These are phyloP conservation scores for Lasioglossum marginatum DNA, from an alignment of 2,888 invertebrate genomes.

Conservation along the genomic window DNA sequence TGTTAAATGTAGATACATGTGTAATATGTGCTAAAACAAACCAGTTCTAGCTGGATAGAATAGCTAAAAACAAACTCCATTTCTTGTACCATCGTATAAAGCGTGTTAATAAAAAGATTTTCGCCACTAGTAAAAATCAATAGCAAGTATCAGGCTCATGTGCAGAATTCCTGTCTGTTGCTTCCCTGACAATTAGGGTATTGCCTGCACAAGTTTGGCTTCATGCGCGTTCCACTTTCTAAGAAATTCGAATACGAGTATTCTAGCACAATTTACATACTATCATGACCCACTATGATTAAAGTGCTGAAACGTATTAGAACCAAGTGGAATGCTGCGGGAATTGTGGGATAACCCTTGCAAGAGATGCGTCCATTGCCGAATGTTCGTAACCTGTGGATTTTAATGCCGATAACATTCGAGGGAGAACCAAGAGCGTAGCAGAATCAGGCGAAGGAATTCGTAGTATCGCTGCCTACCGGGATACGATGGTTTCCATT, in stretches of 20 bases:
- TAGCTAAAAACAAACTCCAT: no score
- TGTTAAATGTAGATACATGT: background rate
- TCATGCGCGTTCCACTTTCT: background rate
- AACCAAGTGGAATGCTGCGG: background rate
- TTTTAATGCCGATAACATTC: conserved; percentile 44
- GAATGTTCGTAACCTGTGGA: conserved; percentile 35
- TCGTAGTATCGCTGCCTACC: conserved; percentile 53
- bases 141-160: background rate
- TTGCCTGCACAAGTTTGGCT: background rate
- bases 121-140: background rate
- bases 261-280: background rate
- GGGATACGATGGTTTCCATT: conserved; percentile 33
- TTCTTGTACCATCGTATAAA: background rate
- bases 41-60: no score
- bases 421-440: conserved; percentile 21
- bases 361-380: conserved; percentile 19
- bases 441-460: conserved; percentile 41
- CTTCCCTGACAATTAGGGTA: background rate
- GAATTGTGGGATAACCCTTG: background rate
- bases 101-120: background rate
- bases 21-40: no score
- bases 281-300: background rate
- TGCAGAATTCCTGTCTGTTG: background rate
- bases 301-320: conserved; percentile 13
- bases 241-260: background rate